A percentile compares a stretch with the other conserved stretches of the same genome.
Conservation (phyloP, 2,888 invertebrate species). For the Cantharis rustica region DNA sequence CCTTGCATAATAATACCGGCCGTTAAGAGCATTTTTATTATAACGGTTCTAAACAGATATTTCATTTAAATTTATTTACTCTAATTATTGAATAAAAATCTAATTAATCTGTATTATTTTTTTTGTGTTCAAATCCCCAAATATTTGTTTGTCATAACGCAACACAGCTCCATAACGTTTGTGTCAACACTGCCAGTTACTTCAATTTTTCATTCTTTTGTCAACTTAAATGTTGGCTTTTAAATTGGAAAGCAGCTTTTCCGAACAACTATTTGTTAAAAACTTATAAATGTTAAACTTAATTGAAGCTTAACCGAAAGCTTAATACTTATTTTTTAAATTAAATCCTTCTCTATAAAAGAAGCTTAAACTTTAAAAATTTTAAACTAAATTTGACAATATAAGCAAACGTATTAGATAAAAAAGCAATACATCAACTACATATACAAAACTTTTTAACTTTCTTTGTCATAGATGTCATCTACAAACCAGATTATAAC, state of each 20-base stretch:
- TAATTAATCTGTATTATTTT: slow-evolving; percentile 16
- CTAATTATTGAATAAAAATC: slow-evolving; percentile 8
- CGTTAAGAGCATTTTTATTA: slow-evolving; percentile 7
- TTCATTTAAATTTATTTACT: slow-evolving; percentile 15
- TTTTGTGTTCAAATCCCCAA: slow-evolving; percentile 4
- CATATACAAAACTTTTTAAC: neutral
- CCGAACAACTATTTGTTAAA: neutral
- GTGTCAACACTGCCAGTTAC: neutral
- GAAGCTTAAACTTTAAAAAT: neutral
- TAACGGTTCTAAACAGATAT: slow-evolving; percentile 6
- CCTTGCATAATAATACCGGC: slow-evolving; percentile 30
- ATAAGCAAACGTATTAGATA: neutral
- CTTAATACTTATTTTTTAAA: neutral
- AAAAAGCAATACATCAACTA: neutral
- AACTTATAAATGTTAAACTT: neutral
- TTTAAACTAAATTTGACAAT: neutral
- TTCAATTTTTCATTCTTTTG: slow-evolving; percentile 4
- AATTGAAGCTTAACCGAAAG: neutral
- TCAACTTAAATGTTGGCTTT: neutral
- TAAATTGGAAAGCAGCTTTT: neutral
- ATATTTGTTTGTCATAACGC: slow-evolving; percentile 14
- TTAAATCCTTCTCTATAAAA: neutral
- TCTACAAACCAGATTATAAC: neutral
- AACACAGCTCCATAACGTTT: neutral
- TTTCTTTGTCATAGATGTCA: neutral